Evolutionary conservation across 2,888 invertebrate species (phyloP).

Genomic region (Thera obeliscata): DNA sequence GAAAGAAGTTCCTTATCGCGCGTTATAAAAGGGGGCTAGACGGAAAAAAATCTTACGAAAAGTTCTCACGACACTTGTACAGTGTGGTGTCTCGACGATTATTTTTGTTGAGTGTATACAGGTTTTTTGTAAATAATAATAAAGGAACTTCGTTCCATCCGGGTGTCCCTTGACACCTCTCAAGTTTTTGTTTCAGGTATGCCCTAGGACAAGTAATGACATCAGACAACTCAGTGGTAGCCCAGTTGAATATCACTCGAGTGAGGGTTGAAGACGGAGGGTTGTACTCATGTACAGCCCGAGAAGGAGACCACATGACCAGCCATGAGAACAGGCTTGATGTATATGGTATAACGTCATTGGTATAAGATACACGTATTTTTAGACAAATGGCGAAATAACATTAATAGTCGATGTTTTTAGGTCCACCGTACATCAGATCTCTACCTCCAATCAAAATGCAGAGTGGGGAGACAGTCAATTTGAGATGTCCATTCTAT

Average conservation of each 20-base stretch:
- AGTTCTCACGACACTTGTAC: no score
- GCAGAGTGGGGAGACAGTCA: constrained; percentile 90
- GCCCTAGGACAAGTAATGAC: constrained; percentile 78
- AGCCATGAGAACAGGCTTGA: constrained; percentile 77
- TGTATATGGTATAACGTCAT: constrained; percentile 74
- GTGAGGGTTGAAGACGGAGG: constrained; percentile 86
- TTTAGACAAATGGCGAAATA: not conserved
- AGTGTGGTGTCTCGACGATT: no score
- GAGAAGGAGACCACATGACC: constrained; percentile 67
- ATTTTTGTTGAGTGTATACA: no score
- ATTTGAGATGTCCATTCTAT: constrained; percentile 92
- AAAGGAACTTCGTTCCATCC: no score
- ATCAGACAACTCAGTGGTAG: constrained; percentile 73
- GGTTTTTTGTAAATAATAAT: no score
- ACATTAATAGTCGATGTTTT: constrained; percentile 25
- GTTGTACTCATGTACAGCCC: constrained; percentile 85
- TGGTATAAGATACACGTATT: no score
- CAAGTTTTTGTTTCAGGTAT: constrained; percentile 54
- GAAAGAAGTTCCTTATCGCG: no score
- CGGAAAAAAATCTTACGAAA: no score
- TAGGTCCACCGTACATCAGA: constrained; percentile 91
- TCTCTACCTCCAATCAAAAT: constrained; percentile 90
- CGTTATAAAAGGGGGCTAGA: no score
- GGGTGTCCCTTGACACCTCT: no score
- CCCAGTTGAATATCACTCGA: constrained; percentile 82